Conservation (phyloP, 2,113 vertebrate species). For the Azemiops feae region DNA sequence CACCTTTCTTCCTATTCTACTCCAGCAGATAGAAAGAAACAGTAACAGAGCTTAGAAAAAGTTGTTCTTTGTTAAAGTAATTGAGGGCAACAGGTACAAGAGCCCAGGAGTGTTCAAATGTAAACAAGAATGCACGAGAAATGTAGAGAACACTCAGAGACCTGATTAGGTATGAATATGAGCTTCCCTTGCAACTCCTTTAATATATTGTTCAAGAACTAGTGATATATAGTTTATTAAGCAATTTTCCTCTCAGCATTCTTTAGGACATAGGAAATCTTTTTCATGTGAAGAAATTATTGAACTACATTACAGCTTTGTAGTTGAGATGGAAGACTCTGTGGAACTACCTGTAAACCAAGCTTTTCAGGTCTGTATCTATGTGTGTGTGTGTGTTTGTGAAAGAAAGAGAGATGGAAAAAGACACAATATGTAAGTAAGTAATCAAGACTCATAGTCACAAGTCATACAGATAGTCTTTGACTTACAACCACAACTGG, state of each 20-base stretch:
- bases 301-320: neutral
- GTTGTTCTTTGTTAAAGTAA: slow-evolving; percentile 58
- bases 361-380: neutral
- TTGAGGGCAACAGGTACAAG: slow-evolving; percentile 67
- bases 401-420: neutral
- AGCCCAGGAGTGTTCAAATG: slow-evolving; percentile 54
- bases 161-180: rapidly evolving
- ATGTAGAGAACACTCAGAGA: slow-evolving; percentile 48
- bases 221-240: slow-evolving; percentile 48
- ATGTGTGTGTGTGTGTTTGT: neutral
- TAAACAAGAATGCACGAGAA: slow-evolving; percentile 54
- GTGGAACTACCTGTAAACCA: neutral
- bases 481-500: neutral
- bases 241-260: slow-evolving; percentile 39
- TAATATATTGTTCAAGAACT: slow-evolving; percentile 37
- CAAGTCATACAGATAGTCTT: neutral
- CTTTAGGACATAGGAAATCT: slow-evolving; percentile 19
- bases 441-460: neutral
- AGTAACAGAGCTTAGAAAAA: slow-evolving; percentile 55
- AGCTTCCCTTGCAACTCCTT: slow-evolving; percentile 31
- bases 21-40: slow-evolving; percentile 44
- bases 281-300: slow-evolving; percentile 5
- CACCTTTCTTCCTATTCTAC: slow-evolving; percentile 29
- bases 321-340: neutral
- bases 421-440: neutral